Evolutionary conservation across 2,797 vertebrate genomes (phyloP), one percentile per base, ranked within the genome.

Genomic region (Malacoraja senta): DNA sequence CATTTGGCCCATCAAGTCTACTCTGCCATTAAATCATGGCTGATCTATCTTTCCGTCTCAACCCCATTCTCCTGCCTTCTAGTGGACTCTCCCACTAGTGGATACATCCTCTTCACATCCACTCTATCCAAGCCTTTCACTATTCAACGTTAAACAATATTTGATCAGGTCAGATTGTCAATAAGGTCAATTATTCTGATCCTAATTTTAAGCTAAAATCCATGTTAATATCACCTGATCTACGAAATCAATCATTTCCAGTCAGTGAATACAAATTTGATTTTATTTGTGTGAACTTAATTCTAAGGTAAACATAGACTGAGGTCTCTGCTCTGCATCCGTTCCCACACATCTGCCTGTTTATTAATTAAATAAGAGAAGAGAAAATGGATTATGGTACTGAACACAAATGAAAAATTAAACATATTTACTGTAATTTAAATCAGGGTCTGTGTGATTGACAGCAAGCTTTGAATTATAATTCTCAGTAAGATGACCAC

Each of bases 361-460:
- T 84, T 61, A 84, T 61, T 13, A 84, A 83, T n/a, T 29, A 84
- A 84, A 84, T 84, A 58, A 84, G 81, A 26, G 58, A 58, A 84
- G 53, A 10, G 29, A 84, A n/a, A 53, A 17, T 58, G 29, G 81
- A n/a, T 84, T 61, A 84, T 15, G 12, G 13, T 29, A 84, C 26
- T 61, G 61, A 84, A 15, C 58, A 63, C 9, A n/a, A 84, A 84
- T 84, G 3, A 84, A 84, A 84, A 84, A 84, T 84, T 84, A 61
- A 61, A 86, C 83, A 86, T 17, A 4, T 61, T 86, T 86, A n/a
- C 83, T 63, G 58, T n/a, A 61, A 63, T 26, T 63, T 63, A 63
- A 63, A 13, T 13, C 58, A 63, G 4, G 58, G 26, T 86, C 29
- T 15, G 83, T 63, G 13, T 15, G 8, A 29, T 63, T 63, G 26